Evolutionary conservation across 2,888 invertebrate species (phyloP).

Genomic region (Geophilus truncorum): DNA sequence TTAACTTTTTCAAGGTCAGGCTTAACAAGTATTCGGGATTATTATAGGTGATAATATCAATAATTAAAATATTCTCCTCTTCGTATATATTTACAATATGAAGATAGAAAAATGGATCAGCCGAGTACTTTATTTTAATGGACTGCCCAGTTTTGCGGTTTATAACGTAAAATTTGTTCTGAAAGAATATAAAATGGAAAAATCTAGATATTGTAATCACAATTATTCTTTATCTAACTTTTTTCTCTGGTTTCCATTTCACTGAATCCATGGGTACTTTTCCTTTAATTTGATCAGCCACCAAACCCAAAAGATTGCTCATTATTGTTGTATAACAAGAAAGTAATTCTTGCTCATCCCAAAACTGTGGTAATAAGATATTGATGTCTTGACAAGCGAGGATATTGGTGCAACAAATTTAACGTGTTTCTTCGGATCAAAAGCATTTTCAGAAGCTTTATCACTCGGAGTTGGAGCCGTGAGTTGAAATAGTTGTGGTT

Average conservation of each 20-base stretch:
- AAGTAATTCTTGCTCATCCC: conserved; percentile 54
- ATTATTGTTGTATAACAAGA: conserved; percentile 54
- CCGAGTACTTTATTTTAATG: conserved; percentile 46
- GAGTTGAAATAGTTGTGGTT: background rate
- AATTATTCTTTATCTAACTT: conserved; percentile 32
- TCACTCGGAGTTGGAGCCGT: background rate
- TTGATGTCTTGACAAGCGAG: conserved; percentile 45
- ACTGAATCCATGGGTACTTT: conserved; percentile 47
- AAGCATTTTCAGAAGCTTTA: background rate
- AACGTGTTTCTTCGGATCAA: background rate
- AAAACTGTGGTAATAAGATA: conserved; percentile 55
- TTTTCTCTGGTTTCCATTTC: conserved; percentile 44
- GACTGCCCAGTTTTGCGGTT: conserved; percentile 48
- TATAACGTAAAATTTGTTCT: conserved; percentile 49
- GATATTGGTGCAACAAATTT: conserved; percentile 43
- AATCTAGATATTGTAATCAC: too few relatives aligned
- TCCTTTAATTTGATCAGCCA: conserved; percentile 46
- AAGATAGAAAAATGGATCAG: conserved; percentile 52
- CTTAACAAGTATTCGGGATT: conserved; percentile 46
- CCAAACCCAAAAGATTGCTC: conserved; percentile 49
- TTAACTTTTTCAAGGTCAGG: conserved; percentile 44
- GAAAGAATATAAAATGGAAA: too few relatives aligned
- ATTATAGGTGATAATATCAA: conserved; percentile 48
- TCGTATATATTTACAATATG: conserved; percentile 56
- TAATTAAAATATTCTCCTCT: conserved; percentile 47